Evolutionary conservation across 2,797 vertebrate species (phyloP).

Genomic region (Champsocephalus gunnari): DNA sequence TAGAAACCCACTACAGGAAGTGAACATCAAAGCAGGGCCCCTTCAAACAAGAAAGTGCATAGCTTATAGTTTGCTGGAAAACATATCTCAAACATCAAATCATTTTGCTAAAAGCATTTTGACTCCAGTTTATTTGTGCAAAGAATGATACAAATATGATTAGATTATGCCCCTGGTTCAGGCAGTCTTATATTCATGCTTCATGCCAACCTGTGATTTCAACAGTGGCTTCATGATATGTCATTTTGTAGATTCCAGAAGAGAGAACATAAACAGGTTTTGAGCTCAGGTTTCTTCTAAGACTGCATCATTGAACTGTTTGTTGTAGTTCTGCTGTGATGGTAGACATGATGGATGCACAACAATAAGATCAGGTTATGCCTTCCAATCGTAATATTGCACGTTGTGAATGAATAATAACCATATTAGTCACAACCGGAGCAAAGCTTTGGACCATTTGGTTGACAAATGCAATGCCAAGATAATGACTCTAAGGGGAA

Average conservation of each 20-base stretch:
- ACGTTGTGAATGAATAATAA: neutral
- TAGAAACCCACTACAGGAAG: too few relatives aligned
- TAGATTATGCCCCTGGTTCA: neutral
- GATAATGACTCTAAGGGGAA: neutral
- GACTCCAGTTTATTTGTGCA: neutral
- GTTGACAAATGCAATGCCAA: neutral
- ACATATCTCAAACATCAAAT: neutral
- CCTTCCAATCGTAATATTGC: neutral
- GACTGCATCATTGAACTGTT: neutral
- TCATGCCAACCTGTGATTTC: neutral
- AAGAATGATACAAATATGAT: neutral
- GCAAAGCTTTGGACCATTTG: neutral
- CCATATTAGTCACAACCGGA: neutral
- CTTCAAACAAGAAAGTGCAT: neutral
- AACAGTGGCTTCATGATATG: neutral
- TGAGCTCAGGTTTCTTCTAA: neutral
- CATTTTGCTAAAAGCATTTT: neutral
- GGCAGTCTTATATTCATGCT: too few relatives aligned
- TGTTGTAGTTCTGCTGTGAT: too few relatives aligned
- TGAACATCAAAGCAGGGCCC: too few relatives aligned
- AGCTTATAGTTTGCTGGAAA: neutral
- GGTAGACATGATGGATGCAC: neutral
- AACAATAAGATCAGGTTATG: neutral
- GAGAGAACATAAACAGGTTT: neutral
- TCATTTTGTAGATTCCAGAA: neutral